Evolutionary conservation across 2,797 vertebrate genomes (phyloP).

Genomic region (Oophaga sylvatica): DNA sequence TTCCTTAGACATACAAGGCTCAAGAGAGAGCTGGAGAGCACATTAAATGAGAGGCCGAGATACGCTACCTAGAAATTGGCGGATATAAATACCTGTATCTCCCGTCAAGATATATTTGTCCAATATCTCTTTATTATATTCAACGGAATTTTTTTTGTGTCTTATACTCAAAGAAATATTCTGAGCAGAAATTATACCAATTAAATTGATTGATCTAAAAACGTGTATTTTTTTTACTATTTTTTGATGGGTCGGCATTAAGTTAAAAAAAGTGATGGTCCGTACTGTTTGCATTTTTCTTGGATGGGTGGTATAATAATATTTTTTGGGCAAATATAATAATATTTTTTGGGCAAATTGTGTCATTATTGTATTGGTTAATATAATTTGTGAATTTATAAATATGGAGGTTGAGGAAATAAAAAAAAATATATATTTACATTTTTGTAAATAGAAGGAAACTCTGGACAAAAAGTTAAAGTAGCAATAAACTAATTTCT

Average conservation of each 20-base stretch:
- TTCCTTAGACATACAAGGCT: slow-evolving; percentile 31
- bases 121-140: neutral
- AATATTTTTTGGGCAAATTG: too few species aligned
- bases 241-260: too few species aligned
- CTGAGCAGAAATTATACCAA: neutral
- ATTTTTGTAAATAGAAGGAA: neutral
- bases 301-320: too few species aligned
- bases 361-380: too few species aligned
- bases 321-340: too few species aligned
- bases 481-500: neutral
- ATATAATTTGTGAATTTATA: neutral
- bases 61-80: slow-evolving; percentile 24
- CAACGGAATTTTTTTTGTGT: neutral
- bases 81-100: slow-evolving; percentile 34
- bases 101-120: slow-evolving; percentile 13
- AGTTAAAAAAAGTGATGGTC: too few species aligned
- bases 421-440: neutral
- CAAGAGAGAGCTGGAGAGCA: slow-evolving; percentile 17
- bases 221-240: too few species aligned
- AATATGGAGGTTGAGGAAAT: neutral
- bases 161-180: neutral
- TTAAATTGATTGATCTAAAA: too few species aligned
- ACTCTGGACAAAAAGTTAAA: neutral
- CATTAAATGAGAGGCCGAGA: slow-evolving; percentile 20
- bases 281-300: too few species aligned